Percentiles rank a stretch among this genome's conserved stretches.
Conservation (phyloP, 2,113 vertebrate genomes). For the Chelonoidis abingdonii region DNA sequence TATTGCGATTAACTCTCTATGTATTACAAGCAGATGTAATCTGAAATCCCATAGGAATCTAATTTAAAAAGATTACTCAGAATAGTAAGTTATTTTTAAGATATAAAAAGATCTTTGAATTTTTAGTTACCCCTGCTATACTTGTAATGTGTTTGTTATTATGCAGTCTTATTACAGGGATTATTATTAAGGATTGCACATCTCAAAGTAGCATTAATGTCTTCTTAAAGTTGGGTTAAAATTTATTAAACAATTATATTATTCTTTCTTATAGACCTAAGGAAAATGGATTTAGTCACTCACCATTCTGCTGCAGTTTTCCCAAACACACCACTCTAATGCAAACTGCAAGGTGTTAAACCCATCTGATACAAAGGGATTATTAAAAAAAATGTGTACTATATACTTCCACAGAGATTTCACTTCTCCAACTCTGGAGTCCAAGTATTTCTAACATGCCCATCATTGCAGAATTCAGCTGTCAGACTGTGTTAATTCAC, state of each 20-base stretch:
- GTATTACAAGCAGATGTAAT: background rate
- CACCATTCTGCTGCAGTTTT: background rate
- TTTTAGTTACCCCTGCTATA: background rate
- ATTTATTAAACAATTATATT: accelerated
- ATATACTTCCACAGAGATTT: background rate
- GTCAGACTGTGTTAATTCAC: background rate
- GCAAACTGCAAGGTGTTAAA: background rate
- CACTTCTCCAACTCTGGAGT: background rate
- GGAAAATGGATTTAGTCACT: background rate
- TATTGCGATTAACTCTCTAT: accelerated
- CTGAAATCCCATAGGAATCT: background rate
- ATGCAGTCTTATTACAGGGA: slow-evolving; percentile 17
- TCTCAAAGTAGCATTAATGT: background rate
- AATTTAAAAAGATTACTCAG: slow-evolving; percentile 36
- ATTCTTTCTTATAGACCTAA: background rate
- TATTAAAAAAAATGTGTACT: background rate
- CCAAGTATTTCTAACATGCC: background rate
- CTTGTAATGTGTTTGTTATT: background rate
- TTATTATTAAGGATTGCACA: background rate
- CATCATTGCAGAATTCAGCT: background rate
- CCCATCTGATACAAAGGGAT: background rate
- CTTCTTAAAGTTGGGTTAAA: background rate
- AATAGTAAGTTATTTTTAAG: slow-evolving; percentile 2
- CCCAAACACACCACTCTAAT: background rate
- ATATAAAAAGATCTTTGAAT: background rate